Conservation (phyloP, 2,888 invertebrate genomes). For the Acleris laterana region DNA sequence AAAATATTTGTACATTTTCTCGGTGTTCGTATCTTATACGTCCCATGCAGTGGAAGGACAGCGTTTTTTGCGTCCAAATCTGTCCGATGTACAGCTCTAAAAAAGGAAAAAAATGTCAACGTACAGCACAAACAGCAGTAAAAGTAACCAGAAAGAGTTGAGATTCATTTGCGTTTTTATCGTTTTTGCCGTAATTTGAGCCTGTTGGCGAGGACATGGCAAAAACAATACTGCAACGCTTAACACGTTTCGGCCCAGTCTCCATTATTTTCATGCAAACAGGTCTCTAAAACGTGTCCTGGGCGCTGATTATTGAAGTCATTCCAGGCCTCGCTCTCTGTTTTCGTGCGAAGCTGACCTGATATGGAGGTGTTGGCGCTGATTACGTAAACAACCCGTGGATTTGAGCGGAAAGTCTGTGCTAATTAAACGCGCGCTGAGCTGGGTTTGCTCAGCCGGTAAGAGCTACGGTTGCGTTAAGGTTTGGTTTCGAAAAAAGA, state of each 20-base stretch:
- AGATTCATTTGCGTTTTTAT: constrained; percentile 13
- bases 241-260: constrained; percentile 2
- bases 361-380: constrained; percentile 4
- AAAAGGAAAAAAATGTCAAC: not conserved
- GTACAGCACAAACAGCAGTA: not conserved
- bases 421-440: constrained; percentile 56
- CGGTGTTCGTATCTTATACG: constrained; percentile 15
- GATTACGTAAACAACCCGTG: constrained; percentile 41
- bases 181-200: constrained; percentile 15
- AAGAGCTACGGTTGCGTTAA: not conserved
- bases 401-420: constrained; percentile 55
- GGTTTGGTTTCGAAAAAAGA: too few species aligned
- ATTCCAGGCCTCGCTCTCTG: too few species aligned
- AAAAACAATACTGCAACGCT: constrained; percentile 37
- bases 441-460: constrained; percentile 43
- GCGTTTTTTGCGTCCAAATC: constrained; percentile 23
- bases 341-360: constrained; percentile 34
- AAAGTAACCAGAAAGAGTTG: constrained; percentile 7
- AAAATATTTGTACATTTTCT: constrained; percentile 18
- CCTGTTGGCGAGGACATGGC: not conserved
- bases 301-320: too few species aligned
- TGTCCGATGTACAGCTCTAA: constrained; percentile 13
- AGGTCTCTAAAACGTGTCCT: too few species aligned
- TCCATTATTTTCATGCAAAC: too few species aligned
- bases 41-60: constrained; percentile 9